Percentiles rank a stretch among this genome's conserved stretches.
Evolutionary conservation across 2,113 vertebrate species (phyloP).

Genomic region (Alaudala cheleensis): DNA sequence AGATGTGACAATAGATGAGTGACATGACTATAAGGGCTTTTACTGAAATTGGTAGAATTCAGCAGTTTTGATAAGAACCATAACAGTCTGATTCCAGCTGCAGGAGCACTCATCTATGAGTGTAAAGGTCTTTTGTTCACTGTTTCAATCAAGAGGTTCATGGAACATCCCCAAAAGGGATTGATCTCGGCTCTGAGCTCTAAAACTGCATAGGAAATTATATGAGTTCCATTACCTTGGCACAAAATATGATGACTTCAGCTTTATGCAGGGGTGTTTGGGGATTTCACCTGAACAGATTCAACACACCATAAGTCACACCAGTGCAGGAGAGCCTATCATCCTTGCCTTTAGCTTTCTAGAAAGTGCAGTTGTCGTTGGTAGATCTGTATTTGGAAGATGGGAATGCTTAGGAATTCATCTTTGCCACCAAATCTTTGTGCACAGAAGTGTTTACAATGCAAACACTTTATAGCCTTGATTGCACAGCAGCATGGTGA

Average conservation of each 20-base stretch:
- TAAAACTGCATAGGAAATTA: neutral
- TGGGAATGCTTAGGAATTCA: neutral
- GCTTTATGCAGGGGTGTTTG: neutral
- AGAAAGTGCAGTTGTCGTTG: neutral
- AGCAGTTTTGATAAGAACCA: neutral
- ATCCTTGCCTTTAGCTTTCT: neutral
- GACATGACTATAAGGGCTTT: neutral
- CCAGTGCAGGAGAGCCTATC: neutral
- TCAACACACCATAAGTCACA: neutral
- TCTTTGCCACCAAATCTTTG: neutral
- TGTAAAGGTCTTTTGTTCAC: neutral
- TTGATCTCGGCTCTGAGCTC: neutral
- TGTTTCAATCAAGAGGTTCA: neutral
- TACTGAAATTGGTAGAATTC: neutral
- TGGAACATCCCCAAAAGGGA: neutral
- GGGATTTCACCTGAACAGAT: neutral
- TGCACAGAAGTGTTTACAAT: neutral
- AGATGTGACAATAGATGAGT: neutral
- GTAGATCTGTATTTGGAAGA: neutral
- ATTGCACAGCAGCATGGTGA: neutral
- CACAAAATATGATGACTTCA: neutral
- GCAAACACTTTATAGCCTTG: neutral
- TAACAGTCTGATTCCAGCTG: neutral
- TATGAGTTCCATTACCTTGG: neutral
- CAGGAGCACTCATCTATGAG: neutral